Base-by-base conservation (phyloP, 1,140 invertebrate genomes). In the Lucilia sericata region DNA sequence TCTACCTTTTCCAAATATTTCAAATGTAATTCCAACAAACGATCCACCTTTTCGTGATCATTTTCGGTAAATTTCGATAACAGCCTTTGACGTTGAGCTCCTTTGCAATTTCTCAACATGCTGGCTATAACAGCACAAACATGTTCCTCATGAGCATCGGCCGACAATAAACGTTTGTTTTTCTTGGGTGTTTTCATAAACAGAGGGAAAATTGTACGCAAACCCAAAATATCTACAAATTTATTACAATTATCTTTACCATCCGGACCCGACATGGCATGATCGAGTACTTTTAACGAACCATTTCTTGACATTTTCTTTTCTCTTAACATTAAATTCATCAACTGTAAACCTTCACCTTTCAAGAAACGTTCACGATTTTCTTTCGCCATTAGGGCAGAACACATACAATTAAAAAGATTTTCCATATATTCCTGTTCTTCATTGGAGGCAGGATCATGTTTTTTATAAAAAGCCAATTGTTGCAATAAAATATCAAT, bases 371-470 rank as follows among this genome's bases (percentile, higher is more conserved):
- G 94, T 82, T 98, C 96, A 85, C 98, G 93, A 92, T 99, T 99
- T 82, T 94, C 91, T 9, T 95, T 92, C 83, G 95, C 93, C 94
- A 99, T 96, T 76, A 99, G 93, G 85, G 97, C 95, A 13, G 98
- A 99, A 91, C 99, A 99, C 17, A 99, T 92, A 86, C 95, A 95
- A 90, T 99, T 96, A 89, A 99, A 99, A 74, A 99, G 92, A 92
- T 99, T 99, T 91, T 99, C 98, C 98, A 99, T 99, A 88, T 98
- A 96, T 92, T 99, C 99, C 88, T 97, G 95, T 91, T 99, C 99
- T 91, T 99, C 98, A 12, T 94, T 94, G 83, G 94, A 95, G 76
- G 92, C 93, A 1, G 98, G 98, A 93, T 99, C 98, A 89, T 99
- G 97, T 75, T 97, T 92, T 91, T 99, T 99, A 92, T 98, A 99